Base-by-base conservation (phyloP, 2,888 invertebrate genomes). In the Anaspis maculata region DNA sequence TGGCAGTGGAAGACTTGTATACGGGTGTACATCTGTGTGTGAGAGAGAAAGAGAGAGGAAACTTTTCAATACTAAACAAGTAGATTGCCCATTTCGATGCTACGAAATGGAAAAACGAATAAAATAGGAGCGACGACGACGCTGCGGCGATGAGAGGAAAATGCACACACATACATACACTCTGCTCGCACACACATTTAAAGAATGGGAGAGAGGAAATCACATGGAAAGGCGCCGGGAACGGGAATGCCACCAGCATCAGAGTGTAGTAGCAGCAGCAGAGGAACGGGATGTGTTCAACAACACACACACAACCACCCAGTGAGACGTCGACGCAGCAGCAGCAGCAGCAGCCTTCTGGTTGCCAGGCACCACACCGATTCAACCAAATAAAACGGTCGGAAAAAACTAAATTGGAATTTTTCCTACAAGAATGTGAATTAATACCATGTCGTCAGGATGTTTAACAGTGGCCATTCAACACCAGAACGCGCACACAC, bases 321-420 rank as follows among this genome's bases (percentile, higher is more conserved):
- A n/a, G n/a, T n/a, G n/a, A n/a, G n/a, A n/a, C n/a, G n/a, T n/a
- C n/a, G n/a, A n/a, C n/a, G n/a, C n/a, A n/a, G n/a, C n/a, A n/a
- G n/a, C n/a, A n/a, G n/a, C n/a, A n/a, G n/a, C n/a, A n/a, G n/a
- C n/a, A n/a, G n/a, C n/a, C n/a, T n/a, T n/a, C n/a, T n/a, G n/a
- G 44, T 45, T 49, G 44, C 45, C 42, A 38, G 36, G 45, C 42
- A 46, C 37, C 41, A 36, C 37, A n/a, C n/a, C 37, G 32, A 37
- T 39, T 41, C 40, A 27, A 25, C 22, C 42, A 47, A 47, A 45
- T 42, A 46, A 48, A 49, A 42, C 42, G 41, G 34, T 44, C 38
- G 44, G 41, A 43, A 51, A 47, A 48, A 46, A 47, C 38, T 37
- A 48, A 51, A 51, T 52, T 48, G 49, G 46, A 51, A 48, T 49